Conservation (phyloP, 2,888 invertebrate species). For the Agelastica alni region DNA sequence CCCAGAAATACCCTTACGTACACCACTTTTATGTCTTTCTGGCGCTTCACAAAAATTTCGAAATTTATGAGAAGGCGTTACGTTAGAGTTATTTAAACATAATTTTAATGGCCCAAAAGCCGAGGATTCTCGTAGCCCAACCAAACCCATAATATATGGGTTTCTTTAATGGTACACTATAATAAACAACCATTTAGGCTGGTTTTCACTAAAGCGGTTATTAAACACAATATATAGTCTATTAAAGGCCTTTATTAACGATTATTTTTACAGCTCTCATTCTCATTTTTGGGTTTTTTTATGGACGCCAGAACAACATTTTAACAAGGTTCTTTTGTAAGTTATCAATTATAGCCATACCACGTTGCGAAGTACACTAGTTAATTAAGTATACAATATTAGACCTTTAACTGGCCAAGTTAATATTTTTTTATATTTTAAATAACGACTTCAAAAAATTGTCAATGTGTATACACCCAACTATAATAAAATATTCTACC, state of each 20-base stretch:
- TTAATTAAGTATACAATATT: too few species aligned
- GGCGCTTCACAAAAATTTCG: slow-evolving; percentile 29
- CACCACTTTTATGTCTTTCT: slow-evolving; percentile 25
- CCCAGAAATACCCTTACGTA: too few species aligned
- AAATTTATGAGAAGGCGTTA: slow-evolving; percentile 50
- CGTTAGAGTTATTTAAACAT: slow-evolving; percentile 49
- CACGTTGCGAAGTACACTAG: too few species aligned
- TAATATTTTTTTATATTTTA: too few species aligned
- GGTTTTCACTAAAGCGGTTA: slow-evolving; percentile 49
- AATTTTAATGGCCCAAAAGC: slow-evolving; percentile 48
- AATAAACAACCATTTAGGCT: slow-evolving; percentile 51
- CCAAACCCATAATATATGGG: slow-evolving; percentile 51
- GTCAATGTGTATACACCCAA: too few species aligned
- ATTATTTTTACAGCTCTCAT: slow-evolving; percentile 31
- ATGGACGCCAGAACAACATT: slow-evolving; percentile 23
- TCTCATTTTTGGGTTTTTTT: slow-evolving; percentile 23
- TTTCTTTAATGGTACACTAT: slow-evolving; percentile 49
- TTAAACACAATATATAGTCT: slow-evolving; percentile 37
- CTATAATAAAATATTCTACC: too few species aligned
- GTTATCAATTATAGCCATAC: slow-evolving; percentile 13
- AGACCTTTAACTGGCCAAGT: too few species aligned
- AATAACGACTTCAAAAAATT: too few species aligned
- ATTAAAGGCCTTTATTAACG: slow-evolving; percentile 29
- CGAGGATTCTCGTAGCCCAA: slow-evolving; percentile 46
- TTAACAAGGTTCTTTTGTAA: slow-evolving; percentile 17